Evolutionary conservation across 2,888 invertebrate species (phyloP).

Genomic region (Machimus atricapillus): DNA sequence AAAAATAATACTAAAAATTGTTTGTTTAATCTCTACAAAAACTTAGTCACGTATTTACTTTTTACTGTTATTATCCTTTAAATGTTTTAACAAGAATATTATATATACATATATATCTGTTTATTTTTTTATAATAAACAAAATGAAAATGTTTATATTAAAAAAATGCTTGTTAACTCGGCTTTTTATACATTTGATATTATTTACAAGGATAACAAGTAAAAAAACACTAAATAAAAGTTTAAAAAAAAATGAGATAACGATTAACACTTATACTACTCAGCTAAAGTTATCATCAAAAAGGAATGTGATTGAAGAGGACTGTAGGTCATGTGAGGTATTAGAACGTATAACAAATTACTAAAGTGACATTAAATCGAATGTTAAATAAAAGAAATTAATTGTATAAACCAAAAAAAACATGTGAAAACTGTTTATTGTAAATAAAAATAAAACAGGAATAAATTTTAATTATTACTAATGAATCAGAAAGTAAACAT

Average conservation of each 20-base stretch:
- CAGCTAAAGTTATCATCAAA: constrained; percentile 44
- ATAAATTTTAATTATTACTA: constrained; percentile 9
- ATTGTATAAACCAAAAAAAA: constrained; percentile 3
- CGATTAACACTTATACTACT: not conserved
- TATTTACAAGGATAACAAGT: constrained; percentile 24
- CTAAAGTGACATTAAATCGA: constrained; percentile 13
- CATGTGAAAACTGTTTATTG: not conserved
- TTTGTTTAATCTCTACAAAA: constrained; percentile 7
- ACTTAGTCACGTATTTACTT: constrained; percentile 10
- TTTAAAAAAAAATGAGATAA: not conserved
- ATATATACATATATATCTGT: constrained; percentile 8
- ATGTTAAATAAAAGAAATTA: constrained; percentile 20
- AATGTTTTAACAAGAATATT: not conserved
- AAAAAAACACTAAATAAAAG: not conserved
- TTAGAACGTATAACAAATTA: constrained; percentile 23
- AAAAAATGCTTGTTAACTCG: constrained; percentile 42
- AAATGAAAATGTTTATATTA: constrained; percentile 29
- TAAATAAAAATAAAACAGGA: constrained; percentile 16
- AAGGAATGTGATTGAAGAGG: constrained; percentile 45
- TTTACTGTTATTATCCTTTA: constrained; percentile 8
- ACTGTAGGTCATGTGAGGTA: not conserved
- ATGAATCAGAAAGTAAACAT: constrained; percentile 15
- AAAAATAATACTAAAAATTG: not conserved
- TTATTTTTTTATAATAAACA: constrained; percentile 36
- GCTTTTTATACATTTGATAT: constrained; percentile 42